phyloP scores from a whole-genome alignment of 2,888 invertebrate genomes.

The Cataglyphis altisquamis region DNA sequence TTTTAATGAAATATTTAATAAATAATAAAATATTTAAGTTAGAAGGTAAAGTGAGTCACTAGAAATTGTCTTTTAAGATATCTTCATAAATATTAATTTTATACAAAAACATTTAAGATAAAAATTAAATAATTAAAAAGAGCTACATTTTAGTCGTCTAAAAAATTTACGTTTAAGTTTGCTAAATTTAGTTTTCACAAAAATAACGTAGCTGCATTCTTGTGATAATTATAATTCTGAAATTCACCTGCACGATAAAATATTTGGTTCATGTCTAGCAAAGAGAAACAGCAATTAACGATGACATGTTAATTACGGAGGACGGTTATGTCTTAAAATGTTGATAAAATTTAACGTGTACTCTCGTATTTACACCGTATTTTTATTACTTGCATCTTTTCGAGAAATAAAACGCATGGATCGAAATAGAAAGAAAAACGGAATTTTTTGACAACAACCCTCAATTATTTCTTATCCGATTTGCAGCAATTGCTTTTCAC shows the following conservation, averaged over 20 bases:
- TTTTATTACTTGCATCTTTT: background rate
- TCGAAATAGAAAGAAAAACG: background rate
- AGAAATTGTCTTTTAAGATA: too few species aligned
- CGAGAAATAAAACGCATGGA: background rate
- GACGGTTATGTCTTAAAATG: background rate
- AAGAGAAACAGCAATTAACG: slow-evolving; percentile 19
- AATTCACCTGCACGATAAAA: background rate
- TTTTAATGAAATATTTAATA: background rate
- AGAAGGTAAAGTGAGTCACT: too few species aligned
- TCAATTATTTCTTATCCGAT: slow-evolving; percentile 20
- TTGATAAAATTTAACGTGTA: background rate
- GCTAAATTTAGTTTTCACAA: background rate
- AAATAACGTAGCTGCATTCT: background rate
- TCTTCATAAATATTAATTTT: too few species aligned
- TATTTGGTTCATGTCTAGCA: background rate
- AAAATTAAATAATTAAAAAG: too few species aligned
- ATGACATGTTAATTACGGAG: slow-evolving; percentile 17
- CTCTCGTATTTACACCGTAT: background rate
- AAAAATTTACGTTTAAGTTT: background rate
- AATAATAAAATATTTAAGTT: background rate
- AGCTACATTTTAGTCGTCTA: too few species aligned
- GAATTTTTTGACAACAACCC: background rate
- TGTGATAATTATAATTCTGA: background rate
- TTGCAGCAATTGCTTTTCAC: slow-evolving; percentile 3
- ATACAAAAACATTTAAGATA: too few species aligned